phyloP scores from a whole-genome alignment of 2,888 invertebrate genomes.

The Amphipyra tragopoginis region DNA sequence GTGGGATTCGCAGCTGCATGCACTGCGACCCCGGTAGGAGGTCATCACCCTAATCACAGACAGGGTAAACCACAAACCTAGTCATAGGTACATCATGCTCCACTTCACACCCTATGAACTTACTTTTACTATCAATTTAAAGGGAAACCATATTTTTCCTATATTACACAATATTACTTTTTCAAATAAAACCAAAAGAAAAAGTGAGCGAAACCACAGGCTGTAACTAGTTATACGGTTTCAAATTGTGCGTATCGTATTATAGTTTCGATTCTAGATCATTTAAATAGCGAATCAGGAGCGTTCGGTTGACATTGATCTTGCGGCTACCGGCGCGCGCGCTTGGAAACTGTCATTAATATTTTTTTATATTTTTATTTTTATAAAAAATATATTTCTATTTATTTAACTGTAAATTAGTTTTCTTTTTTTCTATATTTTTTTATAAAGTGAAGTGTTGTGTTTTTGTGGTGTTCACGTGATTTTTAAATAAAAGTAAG shows the following conservation, averaged over 20 bases:
- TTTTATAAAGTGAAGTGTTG: slow-evolving; percentile 49
- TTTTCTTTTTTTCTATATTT: slow-evolving; percentile 2
- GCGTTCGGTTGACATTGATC: slow-evolving; percentile 82
- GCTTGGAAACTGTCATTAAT: slow-evolving; percentile 43
- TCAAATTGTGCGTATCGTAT: slow-evolving; percentile 67
- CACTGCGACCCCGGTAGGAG: too few relatives aligned
- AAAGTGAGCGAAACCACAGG: slow-evolving; percentile 54
- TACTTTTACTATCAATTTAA: slow-evolving; percentile 35
- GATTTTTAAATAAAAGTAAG: slow-evolving; percentile 34
- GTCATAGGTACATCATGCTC: not conserved
- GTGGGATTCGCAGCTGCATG: too few relatives aligned
- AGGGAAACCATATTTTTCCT: slow-evolving; percentile 29
- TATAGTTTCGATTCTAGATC: slow-evolving; percentile 80
- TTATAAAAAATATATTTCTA: slow-evolving; percentile 10
- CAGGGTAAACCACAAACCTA: not conserved
- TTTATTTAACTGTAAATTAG: slow-evolving; percentile 23
- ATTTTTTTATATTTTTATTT: too few relatives aligned
- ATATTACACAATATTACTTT: slow-evolving; percentile 31
- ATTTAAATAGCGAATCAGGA: slow-evolving; percentile 87
- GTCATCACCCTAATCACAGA: too few relatives aligned
- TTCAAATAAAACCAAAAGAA: slow-evolving; percentile 45
- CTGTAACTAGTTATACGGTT: slow-evolving; percentile 39
- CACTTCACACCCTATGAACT: slow-evolving; percentile 24
- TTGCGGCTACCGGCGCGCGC: slow-evolving; percentile 68
- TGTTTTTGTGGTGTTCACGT: slow-evolving; percentile 30